A percentile compares a stretch with the other conserved stretches of the same genome.
Conservation (phyloP, 2,113 vertebrate genomes). For the Sprattus sprattus region DNA sequence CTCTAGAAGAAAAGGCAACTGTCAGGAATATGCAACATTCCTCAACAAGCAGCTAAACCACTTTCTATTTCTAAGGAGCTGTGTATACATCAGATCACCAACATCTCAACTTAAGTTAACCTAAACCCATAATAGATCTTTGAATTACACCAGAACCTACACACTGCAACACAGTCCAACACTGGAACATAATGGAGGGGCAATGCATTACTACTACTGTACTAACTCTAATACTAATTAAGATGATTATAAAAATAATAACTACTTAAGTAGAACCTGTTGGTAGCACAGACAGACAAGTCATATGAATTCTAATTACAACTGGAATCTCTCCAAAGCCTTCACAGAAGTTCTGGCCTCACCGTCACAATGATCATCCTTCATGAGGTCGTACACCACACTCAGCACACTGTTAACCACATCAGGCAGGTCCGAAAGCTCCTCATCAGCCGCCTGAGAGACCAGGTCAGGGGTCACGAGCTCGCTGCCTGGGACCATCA, state of each 20-base stretch:
- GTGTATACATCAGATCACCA: background rate
- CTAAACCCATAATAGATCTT: background rate
- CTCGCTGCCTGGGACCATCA: constrained; percentile 33
- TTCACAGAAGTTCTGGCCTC: background rate
- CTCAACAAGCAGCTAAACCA: background rate
- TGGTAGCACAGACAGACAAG: background rate
- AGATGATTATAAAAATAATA: background rate
- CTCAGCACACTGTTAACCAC: constrained; percentile 75
- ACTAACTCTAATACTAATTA: background rate
- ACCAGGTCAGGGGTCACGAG: constrained; percentile 13
- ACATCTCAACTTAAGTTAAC: background rate
- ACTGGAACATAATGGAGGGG: background rate
- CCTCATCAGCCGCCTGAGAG: constrained; percentile 46
- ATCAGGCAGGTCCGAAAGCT: constrained; percentile 69
- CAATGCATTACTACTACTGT: background rate
- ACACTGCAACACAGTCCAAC: background rate
- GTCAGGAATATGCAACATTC: background rate
- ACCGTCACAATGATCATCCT: constrained; percentile 53
- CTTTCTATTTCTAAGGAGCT: constrained; percentile 28
- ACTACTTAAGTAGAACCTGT: background rate
- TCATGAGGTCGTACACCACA: constrained; percentile 62
- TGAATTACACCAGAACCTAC: background rate
- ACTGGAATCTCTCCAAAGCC: no score
- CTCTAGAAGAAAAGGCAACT: constrained; percentile 33
- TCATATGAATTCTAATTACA: background rate